Evolutionary conservation across 2,113 vertebrate genomes (phyloP), one percentile per base, ranked within the genome.

Genomic region (Leptobrachium leishanense): DNA sequence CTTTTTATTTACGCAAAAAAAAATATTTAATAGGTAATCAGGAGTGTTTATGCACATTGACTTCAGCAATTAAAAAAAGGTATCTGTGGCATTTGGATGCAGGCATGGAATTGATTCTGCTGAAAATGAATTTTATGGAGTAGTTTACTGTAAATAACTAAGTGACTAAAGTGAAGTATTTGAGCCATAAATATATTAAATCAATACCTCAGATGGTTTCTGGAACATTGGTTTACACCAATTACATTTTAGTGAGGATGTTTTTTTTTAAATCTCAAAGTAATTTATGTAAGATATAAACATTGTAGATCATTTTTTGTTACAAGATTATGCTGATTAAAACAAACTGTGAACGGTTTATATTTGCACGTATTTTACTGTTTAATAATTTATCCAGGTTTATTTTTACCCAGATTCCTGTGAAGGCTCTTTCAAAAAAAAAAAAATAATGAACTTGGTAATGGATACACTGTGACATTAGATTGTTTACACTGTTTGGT

Each of bases 21-120:
- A 86, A 6, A 74, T 78, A 85, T 86, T 81, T 83, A 85, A 84
- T 86, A 88, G 83, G 54, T 86, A 11, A 0, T 82, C 75, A 42
- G 68, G 84, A 87, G 79, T 86, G 87, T 88, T 87, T 87, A 81
- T 86, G 68, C 77, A 67, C 87, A 87, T 86, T 88, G 87, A 80
- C 81, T 85, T 76, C 88, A 82, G 72, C 76, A 10, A 72, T 85
- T 86, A 88, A 83, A 88, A 31, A 84, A 5, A 76, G 76, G 86
- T 88, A 82, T 89, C 85, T 85, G 43, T 80, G 74, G 13, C 13
- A 42, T 86, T 84, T 75, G 82, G 50, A 82, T 2, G 82, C 67
- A 72, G 86, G 73, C 69, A 72, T 39, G 66, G 71, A 79, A 87
- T 84, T 89, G 79, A 86, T 87, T 87, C 88, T 77, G 63, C 85